Base-by-base conservation (phyloP, 2,113 vertebrate genomes). In the Epinephelus cyanopodus region DNA sequence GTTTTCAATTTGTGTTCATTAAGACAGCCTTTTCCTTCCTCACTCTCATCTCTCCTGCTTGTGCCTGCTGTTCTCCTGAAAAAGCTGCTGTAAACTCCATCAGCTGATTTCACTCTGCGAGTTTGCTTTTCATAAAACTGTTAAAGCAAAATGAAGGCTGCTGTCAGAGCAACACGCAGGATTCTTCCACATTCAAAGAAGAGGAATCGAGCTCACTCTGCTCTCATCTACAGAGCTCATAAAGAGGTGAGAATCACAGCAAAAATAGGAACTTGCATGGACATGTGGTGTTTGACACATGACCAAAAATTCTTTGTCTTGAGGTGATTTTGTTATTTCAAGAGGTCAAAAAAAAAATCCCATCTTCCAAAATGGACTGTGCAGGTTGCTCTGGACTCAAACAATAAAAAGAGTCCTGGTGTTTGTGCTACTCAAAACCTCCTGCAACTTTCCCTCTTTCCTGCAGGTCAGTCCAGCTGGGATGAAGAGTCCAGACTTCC, bases 201-300 rank as follows among this genome's bases (percentile, higher is more conserved):
- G 53, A 84, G 77, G 68, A 10, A 3, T 37, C 74, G 3, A 33
- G 25, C 6, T 42, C 68, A 90, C 47, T 48, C 85, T 2, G 13
- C 66, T 7, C 29, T 84, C 61, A 72, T 94, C 58, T 93, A 92
- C 84, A 93, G 57, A 84, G 54, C 72, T 63, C 85, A 82, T 18
- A 94, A 92, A 85, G 87, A 93, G 94, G 94, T 95, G 3, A 53
- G 89, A 58, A 21, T 1, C 15, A 4, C 19, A 61, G 42, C n/a
- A 39, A 4, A 7, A 17, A 37, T 21, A 0, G 14, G 12, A 3
- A 27, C 52, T 15, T 61, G 11, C 25, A 6, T 21, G 29, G 17
- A 45, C 0, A 6, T 21, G 17, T 70, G 52, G 21, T 25, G 17
- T 54, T 50, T 77, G 6, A 25, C 21, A 14, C 2, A n/a, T 18